phyloP scores from a whole-genome alignment of 1,140 invertebrate genomes.

The Oreohelix idahoensis region DNA sequence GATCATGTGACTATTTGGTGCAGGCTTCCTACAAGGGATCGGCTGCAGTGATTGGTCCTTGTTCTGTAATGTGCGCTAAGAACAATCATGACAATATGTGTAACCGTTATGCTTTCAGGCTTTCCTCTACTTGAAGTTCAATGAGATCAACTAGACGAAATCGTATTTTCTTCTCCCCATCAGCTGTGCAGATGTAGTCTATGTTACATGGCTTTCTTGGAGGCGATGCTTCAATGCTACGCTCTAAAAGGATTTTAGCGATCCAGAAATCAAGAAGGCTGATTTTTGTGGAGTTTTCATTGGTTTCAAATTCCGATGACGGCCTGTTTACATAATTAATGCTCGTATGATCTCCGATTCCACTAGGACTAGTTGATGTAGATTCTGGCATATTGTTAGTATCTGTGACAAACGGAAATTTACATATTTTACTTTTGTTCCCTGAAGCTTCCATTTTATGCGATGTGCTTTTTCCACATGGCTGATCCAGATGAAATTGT shows the following conservation, averaged over 20 bases:
- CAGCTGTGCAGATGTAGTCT: neutral
- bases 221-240: neutral
- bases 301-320: neutral
- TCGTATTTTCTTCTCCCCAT: conserved; percentile 27
- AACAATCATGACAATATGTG: too few relatives aligned
- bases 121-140: conserved; percentile 26
- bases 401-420: neutral
- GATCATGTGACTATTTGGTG: too few relatives aligned
- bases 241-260: conserved; percentile 15
- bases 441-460: neutral
- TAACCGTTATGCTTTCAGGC: conserved; percentile 4
- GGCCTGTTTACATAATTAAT: neutral
- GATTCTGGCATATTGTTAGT: neutral
- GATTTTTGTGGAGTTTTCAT: neutral
- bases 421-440: neutral
- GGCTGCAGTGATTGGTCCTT: too few relatives aligned
- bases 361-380: neutral
- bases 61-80: too few relatives aligned
- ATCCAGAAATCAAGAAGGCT: conserved; percentile 28
- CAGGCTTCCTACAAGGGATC: too few relatives aligned
- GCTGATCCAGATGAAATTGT: too few relatives aligned
- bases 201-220: neutral
- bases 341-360: neutral
- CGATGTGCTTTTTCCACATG: neutral
- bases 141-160: conserved; percentile 26